These are phyloP conservation scores for Pipistrellus nathusii DNA, from an alignment of 2,797 vertebrate species.

Conservation along the genomic window DNA sequence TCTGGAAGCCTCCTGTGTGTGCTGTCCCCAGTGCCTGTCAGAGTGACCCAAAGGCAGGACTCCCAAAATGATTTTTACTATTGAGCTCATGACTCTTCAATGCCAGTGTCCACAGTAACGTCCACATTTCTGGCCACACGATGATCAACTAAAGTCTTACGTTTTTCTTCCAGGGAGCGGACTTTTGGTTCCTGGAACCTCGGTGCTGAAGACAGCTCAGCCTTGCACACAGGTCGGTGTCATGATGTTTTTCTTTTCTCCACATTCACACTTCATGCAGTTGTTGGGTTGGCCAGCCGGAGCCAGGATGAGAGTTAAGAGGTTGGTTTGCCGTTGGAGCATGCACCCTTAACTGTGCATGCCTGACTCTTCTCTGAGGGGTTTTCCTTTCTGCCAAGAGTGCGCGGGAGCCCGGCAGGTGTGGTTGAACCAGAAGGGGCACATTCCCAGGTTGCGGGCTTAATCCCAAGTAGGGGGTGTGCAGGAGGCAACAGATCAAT, in stretches of 20 bases:
- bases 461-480: too few relatives aligned
- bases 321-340: fast-evolving
- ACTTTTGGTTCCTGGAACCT: neutral
- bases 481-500: too few relatives aligned
- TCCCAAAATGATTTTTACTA: fast-evolving
- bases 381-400: neutral
- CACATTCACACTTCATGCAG: fast-evolving
- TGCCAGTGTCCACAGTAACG: fast-evolving
- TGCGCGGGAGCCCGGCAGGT: fast-evolving
- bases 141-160: neutral
- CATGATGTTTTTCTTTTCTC: fast-evolving
- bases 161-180: constrained; percentile 7
- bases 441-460: too few relatives aligned
- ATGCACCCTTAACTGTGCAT: fast-evolving
- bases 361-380: neutral
- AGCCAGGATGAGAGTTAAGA: neutral
- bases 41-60: neutral
- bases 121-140: fast-evolving
- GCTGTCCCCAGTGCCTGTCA: neutral
- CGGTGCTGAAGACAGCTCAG: fast-evolving
- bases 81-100: fast-evolving
- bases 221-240: constrained; percentile 47
- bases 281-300: fast-evolving
- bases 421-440: too few relatives aligned
- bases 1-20: fast-evolving